Base-by-base conservation (phyloP, 2,113 vertebrate genomes). In the Cyprinus carpio region DNA sequence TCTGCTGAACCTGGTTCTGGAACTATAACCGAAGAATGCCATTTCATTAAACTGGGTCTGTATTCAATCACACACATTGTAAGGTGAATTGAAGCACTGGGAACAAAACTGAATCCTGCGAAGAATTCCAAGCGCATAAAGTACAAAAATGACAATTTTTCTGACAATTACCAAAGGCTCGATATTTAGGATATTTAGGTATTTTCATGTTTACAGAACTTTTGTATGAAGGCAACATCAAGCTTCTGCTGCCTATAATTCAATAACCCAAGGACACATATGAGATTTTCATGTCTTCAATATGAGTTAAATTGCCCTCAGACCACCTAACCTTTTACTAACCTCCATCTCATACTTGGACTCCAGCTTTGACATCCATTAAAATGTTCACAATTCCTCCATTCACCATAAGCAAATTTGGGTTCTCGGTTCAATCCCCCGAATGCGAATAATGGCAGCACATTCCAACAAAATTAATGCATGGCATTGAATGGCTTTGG, bases 1-100 rank as follows among this genome's bases (percentile, higher is more conserved):
- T 92, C 89, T 88, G 90, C 92, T 91, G 87, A 87, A 86, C 84
- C 54, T 2, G 72, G 86, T 87, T 93, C 90, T 93, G 93, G 91
- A 82, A n/a, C 75, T 54, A 9, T 13, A 79, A 40, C 67, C 23
- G 54, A 46, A 46, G 51, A 15, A 34, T 40, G 34, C 40, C 25
- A 15, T 81, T 81, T 75, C 18, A 40, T 76, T 54, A 77, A 87
- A 62, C 75, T 75, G 13, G 20, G 64, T 23, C 46, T 58, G 6
- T 18, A 69, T 83, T 74, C 67, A 83, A 23, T 75, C 37, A 20
- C 51, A 74, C n/a, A 16, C 3, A 12, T 20, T 83, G 31, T 43
- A 40, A 34, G 34, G 76, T 46, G 29, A 72, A 37, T 40, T 27
- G 49, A 56, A 74, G 60, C 46, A 64, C 20, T 65, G 74, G 67